Conservation (phyloP, 2,797 vertebrate species). For the Sebastes matsubarae region DNA sequence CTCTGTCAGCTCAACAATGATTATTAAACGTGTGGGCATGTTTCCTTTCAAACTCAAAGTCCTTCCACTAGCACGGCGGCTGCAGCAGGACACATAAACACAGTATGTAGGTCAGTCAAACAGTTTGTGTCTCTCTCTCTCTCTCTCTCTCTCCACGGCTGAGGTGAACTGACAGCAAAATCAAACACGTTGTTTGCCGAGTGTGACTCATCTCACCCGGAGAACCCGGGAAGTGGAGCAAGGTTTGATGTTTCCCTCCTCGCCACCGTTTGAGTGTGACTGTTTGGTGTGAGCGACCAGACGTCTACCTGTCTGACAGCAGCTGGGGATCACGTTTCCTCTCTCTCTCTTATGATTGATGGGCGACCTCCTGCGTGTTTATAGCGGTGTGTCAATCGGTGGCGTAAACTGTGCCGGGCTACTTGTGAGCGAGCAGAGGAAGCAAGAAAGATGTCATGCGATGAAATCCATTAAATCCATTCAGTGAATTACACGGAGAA, state of each 20-base stretch:
- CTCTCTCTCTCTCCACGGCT: constrained; percentile 59
- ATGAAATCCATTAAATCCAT: constrained; percentile 12
- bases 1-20: constrained; percentile 56
- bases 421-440: constrained; percentile 17
- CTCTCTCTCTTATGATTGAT: constrained; percentile 6
- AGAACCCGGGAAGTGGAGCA: constrained; percentile 60
- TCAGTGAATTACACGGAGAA: constrained; percentile 1
- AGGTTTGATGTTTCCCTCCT: not conserved
- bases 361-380: constrained; percentile 40
- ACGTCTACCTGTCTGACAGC: constrained; percentile 37
- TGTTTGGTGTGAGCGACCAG: not conserved
- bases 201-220: constrained; percentile 73
- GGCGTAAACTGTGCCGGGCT: constrained; percentile 25
- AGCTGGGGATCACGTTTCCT: constrained; percentile 30
- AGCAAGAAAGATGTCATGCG: constrained; percentile 4
- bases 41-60: constrained; percentile 66
- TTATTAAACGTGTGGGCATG: constrained; percentile 67
- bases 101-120: constrained; percentile 77
- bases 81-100: constrained; percentile 61
- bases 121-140: constrained; percentile 68
- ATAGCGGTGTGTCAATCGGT: constrained; percentile 27
- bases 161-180: constrained; percentile 70
- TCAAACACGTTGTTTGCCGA: constrained; percentile 69
- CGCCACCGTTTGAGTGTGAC: not conserved
- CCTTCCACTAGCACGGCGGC: constrained; percentile 30